Base-by-base conservation (phyloP, 1,140 invertebrate genomes). In the Brachionus manjavacas region DNA sequence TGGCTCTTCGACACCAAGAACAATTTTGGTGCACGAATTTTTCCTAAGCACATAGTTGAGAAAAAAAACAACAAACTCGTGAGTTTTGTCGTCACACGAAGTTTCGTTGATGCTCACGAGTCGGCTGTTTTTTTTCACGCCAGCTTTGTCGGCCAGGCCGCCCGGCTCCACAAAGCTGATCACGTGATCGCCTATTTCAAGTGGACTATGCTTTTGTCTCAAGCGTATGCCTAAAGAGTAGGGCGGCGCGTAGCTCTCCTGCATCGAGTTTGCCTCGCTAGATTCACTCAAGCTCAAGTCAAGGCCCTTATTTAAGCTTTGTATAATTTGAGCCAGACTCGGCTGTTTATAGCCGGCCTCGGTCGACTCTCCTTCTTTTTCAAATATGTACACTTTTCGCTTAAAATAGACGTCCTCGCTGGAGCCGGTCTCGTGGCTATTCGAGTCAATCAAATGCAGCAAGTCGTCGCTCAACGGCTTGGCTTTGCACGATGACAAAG, bases 171-270 rank as follows among this genome's bases (percentile, higher is more conserved):
- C 79, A 43, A 39, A 23, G 41, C 79, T 81, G n/a, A 81, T 81
- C 35, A 81, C 35, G 52, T 81, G 79, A 81, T 81, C 64, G 20
- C 79, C 79, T 4, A 81, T 64, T 14, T 81, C 79, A 12, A 25
- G 23, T 12, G 79, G 49, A 81, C 64, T 81, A 23, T 2, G 1
- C 25, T 81, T 81, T 64, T 60, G 31, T 81, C 31, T 81, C 8
- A 81, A 55, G n/a, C 49, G 52, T 25, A 81, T 81, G 9, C 79
- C 79, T 60, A 81, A 9, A 4, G 79, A 81, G 55, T 41, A 81
- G 14, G 79, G 49, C 41, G 72, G 72, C 11, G 41, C 41, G 25
- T 46, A 76, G 31, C 41, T 76, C 31, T 25, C 41, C 31, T 49
- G 41, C 41, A 20, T 76, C 43, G 43, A 76, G 16, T 49, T 49